A percentile compares a stretch with the other conserved stretches of the same genome.
These are phyloP conservation scores for Neosilurus hyrtlii DNA, from an alignment of 2,797 vertebrate species.

Conservation along the genomic window DNA sequence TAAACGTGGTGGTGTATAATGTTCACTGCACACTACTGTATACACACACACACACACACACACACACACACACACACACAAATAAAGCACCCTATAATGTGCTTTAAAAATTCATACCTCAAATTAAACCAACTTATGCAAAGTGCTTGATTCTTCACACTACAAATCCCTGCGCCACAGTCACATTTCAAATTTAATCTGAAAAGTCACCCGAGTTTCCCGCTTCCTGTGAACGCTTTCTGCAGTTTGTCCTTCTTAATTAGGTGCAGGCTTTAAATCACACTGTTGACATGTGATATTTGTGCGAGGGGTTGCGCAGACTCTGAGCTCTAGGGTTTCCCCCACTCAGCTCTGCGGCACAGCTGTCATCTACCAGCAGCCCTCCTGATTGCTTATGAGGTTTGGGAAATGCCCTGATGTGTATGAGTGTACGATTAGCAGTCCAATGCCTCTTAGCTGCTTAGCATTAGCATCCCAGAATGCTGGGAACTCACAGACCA, in stretches of 20 bases:
- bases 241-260: slow-evolving; percentile 57
- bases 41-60: too few relatives aligned
- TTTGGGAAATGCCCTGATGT: slow-evolving; percentile 49
- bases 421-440: slow-evolving; percentile 49
- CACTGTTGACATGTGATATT: slow-evolving; percentile 54
- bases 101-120: slow-evolving; percentile 7
- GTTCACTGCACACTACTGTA: too few relatives aligned
- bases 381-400: slow-evolving; percentile 58
- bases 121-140: slow-evolving; percentile 2
- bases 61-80: not conserved
- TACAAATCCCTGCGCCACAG: slow-evolving; percentile 42
- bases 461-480: slow-evolving; percentile 46
- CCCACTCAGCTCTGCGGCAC: slow-evolving; percentile 33
- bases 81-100: not conserved
- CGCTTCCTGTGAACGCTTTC: slow-evolving; percentile 45
- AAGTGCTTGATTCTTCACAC: slow-evolving; percentile 7
- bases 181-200: slow-evolving; percentile 53
- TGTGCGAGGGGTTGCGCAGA: slow-evolving; percentile 28
- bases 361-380: slow-evolving; percentile 53
- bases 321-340: slow-evolving; percentile 19
- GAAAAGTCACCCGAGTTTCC: slow-evolving; percentile 53
- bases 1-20: too few relatives aligned
- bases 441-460: slow-evolving; percentile 31
- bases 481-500: slow-evolving; percentile 30
- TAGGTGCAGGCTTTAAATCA: slow-evolving; percentile 54